These are phyloP conservation scores for Thaleichthys pacificus DNA, from an alignment of 2,797 vertebrate species.

Conservation along the genomic window DNA sequence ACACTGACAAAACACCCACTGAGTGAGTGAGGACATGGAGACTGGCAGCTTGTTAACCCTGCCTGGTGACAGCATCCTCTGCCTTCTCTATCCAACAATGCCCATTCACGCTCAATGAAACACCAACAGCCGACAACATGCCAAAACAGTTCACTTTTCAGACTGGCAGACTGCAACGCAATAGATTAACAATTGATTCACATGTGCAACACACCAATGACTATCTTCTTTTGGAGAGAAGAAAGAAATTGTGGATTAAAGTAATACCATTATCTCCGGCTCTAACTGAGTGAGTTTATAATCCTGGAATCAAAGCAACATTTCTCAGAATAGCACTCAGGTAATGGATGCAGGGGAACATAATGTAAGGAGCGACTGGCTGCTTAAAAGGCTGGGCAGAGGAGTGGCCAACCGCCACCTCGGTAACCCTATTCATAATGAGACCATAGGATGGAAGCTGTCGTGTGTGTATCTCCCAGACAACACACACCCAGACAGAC, in stretches of 20 bases:
- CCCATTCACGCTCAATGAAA: no score
- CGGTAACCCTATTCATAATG: background rate
- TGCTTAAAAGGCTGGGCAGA: conserved; percentile 2
- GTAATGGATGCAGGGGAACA: conserved; percentile 1
- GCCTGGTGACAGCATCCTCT: no score
- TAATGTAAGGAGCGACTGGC: background rate
- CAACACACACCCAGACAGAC: background rate
- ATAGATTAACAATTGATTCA: no score
- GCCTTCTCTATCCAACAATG: no score
- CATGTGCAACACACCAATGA: no score
- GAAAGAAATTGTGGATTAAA: conserved; percentile 20
- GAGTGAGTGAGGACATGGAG: no score
- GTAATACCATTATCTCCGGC: conserved; percentile 32
- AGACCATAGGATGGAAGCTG: background rate
- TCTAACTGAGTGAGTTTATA: conserved; percentile 10
- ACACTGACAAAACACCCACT: no score
- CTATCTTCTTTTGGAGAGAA: background rate
- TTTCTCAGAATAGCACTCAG: conserved; percentile 8
- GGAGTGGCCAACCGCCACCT: conserved; percentile 4
- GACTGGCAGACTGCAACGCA: no score
- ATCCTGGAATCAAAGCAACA: conserved; percentile 15
- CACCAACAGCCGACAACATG: no score
- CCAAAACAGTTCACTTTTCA: no score
- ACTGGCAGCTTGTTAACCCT: no score
- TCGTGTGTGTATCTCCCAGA: background rate